These are phyloP conservation scores for Capreolus pygargus DNA, from an alignment of 2,113 vertebrate species.

Conservation along the genomic window DNA sequence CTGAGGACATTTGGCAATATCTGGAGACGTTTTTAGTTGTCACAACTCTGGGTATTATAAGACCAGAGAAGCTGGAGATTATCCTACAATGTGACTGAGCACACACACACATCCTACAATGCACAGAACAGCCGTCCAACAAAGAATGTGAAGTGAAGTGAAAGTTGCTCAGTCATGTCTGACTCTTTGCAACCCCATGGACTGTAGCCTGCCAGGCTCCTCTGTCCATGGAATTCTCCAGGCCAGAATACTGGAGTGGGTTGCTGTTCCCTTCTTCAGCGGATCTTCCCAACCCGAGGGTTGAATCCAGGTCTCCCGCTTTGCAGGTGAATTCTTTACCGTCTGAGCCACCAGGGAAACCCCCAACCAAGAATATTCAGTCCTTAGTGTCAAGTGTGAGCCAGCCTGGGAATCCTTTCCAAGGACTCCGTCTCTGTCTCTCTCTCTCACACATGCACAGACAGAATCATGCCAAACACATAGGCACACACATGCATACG, in stretches of 20 bases:
- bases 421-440: accelerated
- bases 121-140: not conserved
- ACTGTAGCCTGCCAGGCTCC: not conserved
- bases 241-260: not conserved
- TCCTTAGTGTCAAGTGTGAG: not conserved
- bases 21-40: not conserved
- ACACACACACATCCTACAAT: not conserved
- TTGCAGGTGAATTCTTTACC: not conserved
- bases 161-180: not conserved
- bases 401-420: not conserved
- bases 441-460: not conserved
- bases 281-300: not conserved
- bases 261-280: not conserved
- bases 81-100: not conserved
- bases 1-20: not conserved
- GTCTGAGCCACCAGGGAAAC: not conserved
- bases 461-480: not conserved
- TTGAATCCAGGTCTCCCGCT: not conserved
- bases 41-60: no score
- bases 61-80: not conserved
- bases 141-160: not conserved
- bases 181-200: not conserved
- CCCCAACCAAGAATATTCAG: not conserved
- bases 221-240: not conserved
- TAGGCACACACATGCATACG: not conserved